phyloP scores from a whole-genome alignment of 2,113 vertebrate genomes.

The Carollia perspicillata region DNA sequence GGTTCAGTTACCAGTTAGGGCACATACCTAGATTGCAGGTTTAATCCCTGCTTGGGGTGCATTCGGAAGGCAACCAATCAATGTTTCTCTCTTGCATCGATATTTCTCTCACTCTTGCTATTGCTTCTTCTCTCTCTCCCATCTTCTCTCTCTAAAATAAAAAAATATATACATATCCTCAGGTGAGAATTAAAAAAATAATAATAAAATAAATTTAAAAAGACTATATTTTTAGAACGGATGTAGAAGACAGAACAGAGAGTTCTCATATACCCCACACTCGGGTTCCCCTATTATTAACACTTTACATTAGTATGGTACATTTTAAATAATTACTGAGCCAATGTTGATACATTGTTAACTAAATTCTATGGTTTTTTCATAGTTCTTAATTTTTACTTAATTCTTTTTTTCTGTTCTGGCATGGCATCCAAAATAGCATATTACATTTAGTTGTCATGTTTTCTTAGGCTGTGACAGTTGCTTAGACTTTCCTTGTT shows the following conservation, averaged over 20 bases:
- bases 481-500: neutral
- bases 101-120: no score
- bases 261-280: neutral
- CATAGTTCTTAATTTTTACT: neutral
- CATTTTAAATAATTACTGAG: neutral
- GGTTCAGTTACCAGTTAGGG: no score
- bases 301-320: neutral
- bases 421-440: neutral
- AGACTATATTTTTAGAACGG: neutral
- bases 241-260: neutral
- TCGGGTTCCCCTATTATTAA: neutral
- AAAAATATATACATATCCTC: no score
- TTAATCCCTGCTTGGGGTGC: no score
- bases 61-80: no score
- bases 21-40: no score
- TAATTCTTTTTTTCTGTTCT: neutral
- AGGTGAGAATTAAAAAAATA: no score
- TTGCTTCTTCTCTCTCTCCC: no score
- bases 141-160: no score
- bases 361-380: neutral
- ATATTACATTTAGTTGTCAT: neutral
- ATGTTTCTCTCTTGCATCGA: no score
- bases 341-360: neutral
- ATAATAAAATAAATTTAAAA: neutral
- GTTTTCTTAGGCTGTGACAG: neutral